These are phyloP conservation scores for Poecilia latipinna DNA, from an alignment of 2,113 vertebrate genomes.

Conservation along the genomic window DNA sequence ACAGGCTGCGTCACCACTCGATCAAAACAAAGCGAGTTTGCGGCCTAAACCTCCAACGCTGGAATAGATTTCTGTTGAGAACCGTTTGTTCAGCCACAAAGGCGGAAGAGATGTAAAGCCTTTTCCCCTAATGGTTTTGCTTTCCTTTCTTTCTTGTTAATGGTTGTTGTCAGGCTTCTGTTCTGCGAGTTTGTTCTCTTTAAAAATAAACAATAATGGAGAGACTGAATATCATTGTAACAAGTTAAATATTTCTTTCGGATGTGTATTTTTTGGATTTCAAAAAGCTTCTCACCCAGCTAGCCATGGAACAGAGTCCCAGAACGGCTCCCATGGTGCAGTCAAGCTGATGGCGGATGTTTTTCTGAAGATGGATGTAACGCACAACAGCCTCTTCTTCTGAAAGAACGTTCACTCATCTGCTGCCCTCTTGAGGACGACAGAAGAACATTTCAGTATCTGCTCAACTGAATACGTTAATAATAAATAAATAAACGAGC, in stretches of 20 bases:
- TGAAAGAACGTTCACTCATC: not conserved
- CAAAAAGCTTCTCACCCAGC: slow-evolving; percentile 84
- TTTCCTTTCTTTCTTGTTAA: not conserved
- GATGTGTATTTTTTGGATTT: not conserved
- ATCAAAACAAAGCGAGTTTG: too few species aligned
- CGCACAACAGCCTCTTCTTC: slow-evolving; percentile 11
- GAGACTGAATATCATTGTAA: too few species aligned
- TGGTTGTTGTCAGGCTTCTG: not conserved
- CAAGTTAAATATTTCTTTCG: not conserved
- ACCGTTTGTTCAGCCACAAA: too few species aligned
- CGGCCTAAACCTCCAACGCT: too few species aligned
- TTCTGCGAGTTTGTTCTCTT: not conserved
- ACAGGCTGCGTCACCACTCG: too few species aligned
- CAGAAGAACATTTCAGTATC: too few species aligned
- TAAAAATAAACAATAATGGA: not conserved
- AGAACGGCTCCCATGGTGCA: slow-evolving; percentile 88
- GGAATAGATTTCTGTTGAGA: too few species aligned
- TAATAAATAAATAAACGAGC: too few species aligned
- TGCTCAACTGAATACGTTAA: too few species aligned
- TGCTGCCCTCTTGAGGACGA: not conserved
- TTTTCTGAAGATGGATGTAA: slow-evolving; percentile 33
- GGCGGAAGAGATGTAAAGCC: too few species aligned
- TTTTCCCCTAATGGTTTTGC: too few species aligned
- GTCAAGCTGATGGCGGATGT: not conserved
- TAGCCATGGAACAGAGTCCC: slow-evolving; percentile 94